A percentile compares a stretch with the other conserved stretches of the same genome.
These are phyloP conservation scores for Apteryx owenii DNA, from an alignment of 2,113 vertebrate genomes.

Conservation along the genomic window DNA sequence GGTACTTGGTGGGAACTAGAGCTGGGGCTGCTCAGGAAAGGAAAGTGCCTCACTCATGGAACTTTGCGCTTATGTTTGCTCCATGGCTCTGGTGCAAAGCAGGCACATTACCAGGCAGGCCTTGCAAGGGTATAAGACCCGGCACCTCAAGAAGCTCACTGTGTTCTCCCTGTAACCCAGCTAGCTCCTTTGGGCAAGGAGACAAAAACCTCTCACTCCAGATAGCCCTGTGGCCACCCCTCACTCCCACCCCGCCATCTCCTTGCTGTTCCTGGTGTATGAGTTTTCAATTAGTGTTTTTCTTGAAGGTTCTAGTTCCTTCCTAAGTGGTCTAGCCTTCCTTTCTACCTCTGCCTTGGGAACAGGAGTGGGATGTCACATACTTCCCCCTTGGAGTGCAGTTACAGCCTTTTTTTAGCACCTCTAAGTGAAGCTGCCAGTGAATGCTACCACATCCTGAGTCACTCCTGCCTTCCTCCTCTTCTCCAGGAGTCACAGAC, in stretches of 20 bases:
- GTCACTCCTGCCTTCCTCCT: neutral
- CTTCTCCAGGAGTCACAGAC: neutral
- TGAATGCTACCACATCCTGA: neutral
- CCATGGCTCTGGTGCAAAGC: accelerated
- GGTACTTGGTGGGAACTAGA: neutral
- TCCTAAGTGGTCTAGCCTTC: neutral
- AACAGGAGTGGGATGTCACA: neutral
- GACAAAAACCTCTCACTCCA: neutral
- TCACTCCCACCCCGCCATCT: neutral
- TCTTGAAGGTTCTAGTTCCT: neutral
- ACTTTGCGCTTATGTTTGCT: neutral
- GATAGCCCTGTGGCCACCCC: neutral
- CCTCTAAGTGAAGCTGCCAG: neutral
- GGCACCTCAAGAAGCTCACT: neutral
- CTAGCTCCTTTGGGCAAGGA: neutral
- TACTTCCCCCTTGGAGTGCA: neutral
- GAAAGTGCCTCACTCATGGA: neutral
- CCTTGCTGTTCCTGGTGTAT: neutral
- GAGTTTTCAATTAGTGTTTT: neutral
- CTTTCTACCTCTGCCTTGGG: neutral
- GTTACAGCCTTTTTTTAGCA: neutral
- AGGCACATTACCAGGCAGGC: neutral
- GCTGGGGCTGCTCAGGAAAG: neutral
- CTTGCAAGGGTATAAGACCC: neutral
- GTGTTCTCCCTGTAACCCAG: neutral